Base-by-base conservation (phyloP, 2,888 invertebrate species). In the Tachina fera region DNA sequence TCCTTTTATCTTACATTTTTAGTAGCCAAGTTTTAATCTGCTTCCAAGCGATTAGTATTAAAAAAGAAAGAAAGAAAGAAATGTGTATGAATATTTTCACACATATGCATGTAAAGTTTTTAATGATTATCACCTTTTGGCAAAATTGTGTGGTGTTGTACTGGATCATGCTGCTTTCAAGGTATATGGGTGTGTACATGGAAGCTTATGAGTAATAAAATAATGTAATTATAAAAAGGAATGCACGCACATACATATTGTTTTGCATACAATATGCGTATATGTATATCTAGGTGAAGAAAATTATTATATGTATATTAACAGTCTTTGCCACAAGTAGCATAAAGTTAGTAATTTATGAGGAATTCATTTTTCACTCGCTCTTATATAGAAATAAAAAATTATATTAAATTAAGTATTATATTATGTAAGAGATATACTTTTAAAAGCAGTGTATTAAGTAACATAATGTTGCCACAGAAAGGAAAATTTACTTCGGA, bases 61-160 rank as follows among this genome's bases (percentile, higher is more conserved):
- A 85, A 82, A 72, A 61, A 72, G 79, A 31, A 31, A 31, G 31
- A 31, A 31, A 31, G 5, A 31, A 31, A 31, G 31, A 31, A 31
- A 31, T 31, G 31, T 6, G 6, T 31, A 78, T n/a, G 65, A 39
- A 78, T 61, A 79, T 82, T 76, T 86, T 86, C 79, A 76, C 82
- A 86, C 82, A 86, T 79, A 86, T 86, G 77, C 74, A 81, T 81
- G 82, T 78, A 85, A 86, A 86, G 75, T 78, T 82, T 31, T 86
- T 86, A 82, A 86, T 86, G 82, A 82, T 79, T 82, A 79, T 86
- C 85, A 86, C 85, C 85, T 86, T 79, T 75, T 86, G 82, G 82
- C 82, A 82, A 60, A 85, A 65, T 6, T 31, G 31, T 31, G 31
- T 1, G n/a, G n/a, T 31, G 31, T 6, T 61, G 56, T 78, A 75